These are phyloP conservation scores for Otocyon megalotis DNA, from an alignment of 2,113 vertebrate genomes.

Conservation along the genomic window DNA sequence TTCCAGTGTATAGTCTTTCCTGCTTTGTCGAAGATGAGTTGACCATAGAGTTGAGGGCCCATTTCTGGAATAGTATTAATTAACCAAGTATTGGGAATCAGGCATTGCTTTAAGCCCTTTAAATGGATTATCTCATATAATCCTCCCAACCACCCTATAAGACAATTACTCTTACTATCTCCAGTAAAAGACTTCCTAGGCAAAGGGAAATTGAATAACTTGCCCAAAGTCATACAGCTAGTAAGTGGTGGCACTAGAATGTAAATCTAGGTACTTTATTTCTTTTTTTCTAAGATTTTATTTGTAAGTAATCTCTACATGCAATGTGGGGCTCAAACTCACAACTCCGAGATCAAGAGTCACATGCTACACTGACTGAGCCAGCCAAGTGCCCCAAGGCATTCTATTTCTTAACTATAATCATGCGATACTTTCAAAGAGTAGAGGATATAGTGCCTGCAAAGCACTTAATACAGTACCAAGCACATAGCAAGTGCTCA, in stretches of 20 bases:
- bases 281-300: background rate
- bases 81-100: background rate
- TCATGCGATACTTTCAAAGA: background rate
- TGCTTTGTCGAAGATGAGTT: no score
- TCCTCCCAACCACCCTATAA: background rate
- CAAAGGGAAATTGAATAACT: constrained; percentile 1
- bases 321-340: background rate
- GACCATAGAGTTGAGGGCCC: no score
- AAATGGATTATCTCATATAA: constrained; percentile 17
- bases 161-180: background rate
- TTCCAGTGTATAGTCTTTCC: no score
- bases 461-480: background rate
- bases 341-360: background rate
- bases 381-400: background rate
- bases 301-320: background rate
- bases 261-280: background rate
- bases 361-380: background rate
- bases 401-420: background rate
- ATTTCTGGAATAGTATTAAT: background rate
- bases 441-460: background rate
- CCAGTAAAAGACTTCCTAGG: background rate
- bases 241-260: background rate
- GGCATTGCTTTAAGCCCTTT: background rate
- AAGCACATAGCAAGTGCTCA: background rate
- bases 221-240: background rate